Base-by-base conservation (phyloP, 2,888 invertebrate species). In the Orchesellides sinensis region DNA sequence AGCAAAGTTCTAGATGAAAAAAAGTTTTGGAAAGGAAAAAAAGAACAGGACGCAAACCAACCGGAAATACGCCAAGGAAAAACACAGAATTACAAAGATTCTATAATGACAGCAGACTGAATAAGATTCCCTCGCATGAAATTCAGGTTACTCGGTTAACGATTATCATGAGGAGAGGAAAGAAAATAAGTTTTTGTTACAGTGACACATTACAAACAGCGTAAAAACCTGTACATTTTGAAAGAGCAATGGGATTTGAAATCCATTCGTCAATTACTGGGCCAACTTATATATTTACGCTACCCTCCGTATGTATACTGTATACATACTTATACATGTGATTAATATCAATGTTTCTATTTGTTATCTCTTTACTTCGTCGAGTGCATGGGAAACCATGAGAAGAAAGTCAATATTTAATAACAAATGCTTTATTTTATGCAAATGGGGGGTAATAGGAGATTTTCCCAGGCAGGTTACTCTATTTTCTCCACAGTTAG, bases 131-230 rank as follows among this genome's bases (percentile, higher is more conserved):
- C n/a, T n/a, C n/a, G n/a, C 29, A 35, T 61, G 61, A 65, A 49
- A 47, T 66, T 27, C 59, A 77, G 75, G 75, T 77, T 59, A 77
- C 27, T 77, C 47, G 66, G 75, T n/a, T 63, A 74, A 25, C 54
- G 25, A 54, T 23, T 12, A 19, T 10, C n/a, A 54, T 54, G 25
- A 54, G 25, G 25, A 27, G 45, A 32, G 27, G 5, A 56, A 25
- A 14, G 4, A 14, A 6, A 56, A 47, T n/a, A 66, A 47, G 66
- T 49, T 27, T n/a, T 23, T 40, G 19, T 23, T 40, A 35, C 10
- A 66, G 17, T 66, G n/a, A 23, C 40, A 23, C n/a, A 23, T 10
- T 65, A 17, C 5, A 32, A 63, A 19, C 6, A 19, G 63, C 23
- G 27, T 10, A 27, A 17, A 27, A 59, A 12, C 10, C n/a, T n/a